Conservation (phyloP, 2,113 vertebrate genomes). For the Dunckerocampus dactyliophorus region DNA sequence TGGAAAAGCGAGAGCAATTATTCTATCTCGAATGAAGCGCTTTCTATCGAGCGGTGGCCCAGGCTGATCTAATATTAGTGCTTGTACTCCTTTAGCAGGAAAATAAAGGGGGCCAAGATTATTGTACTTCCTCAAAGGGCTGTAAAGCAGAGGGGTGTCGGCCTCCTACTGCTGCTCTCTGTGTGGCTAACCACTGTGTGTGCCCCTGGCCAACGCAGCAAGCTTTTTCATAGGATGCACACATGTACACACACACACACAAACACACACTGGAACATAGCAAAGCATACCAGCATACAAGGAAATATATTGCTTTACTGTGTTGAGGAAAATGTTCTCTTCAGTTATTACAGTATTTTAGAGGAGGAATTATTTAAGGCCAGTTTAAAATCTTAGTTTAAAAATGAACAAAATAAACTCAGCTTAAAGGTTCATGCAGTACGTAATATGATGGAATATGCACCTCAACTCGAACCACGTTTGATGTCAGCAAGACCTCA, state of each 20-base stretch:
- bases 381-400: background rate
- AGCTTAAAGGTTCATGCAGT: too few species aligned
- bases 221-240: conserved; percentile 49
- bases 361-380: too few species aligned
- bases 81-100: conserved; percentile 58
- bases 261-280: conserved; percentile 1
- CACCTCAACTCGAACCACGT: too few species aligned
- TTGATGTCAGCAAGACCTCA: too few species aligned
- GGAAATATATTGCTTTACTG: background rate
- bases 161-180: conserved; percentile 61
- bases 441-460: too few species aligned
- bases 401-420: background rate
- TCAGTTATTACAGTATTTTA: too few species aligned
- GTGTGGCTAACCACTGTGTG: conserved; percentile 75
- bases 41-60: conserved; percentile 65
- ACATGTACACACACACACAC: conserved; percentile 20
- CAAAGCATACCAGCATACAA: background rate
- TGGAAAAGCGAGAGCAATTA: conserved; percentile 70
- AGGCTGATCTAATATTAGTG: conserved; percentile 70
- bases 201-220: conserved; percentile 56
- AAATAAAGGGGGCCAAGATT: conserved; percentile 52
- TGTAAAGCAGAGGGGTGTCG: conserved; percentile 64
- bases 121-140: conserved; percentile 48
- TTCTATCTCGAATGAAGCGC: conserved; percentile 72
- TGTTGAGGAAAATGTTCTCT: background rate